Conservation (phyloP, 2,888 invertebrate species). For the Lasioglossum malachurum region DNA sequence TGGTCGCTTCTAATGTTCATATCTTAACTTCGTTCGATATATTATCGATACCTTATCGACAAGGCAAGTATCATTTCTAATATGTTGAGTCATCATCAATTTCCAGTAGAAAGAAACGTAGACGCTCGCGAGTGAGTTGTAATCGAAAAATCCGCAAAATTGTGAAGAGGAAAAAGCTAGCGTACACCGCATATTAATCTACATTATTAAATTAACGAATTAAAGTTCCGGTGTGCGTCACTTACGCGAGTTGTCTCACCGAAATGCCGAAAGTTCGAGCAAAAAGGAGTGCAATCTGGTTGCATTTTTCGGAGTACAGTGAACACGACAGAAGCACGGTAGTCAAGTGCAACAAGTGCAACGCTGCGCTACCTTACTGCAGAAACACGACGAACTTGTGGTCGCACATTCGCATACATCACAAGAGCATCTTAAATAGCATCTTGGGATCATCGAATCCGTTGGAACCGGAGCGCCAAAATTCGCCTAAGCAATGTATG, state of each 20-base stretch:
- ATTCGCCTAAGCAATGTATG: neutral
- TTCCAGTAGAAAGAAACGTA: neutral
- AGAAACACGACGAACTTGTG: constrained; percentile 26
- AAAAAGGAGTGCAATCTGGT: constrained; percentile 24
- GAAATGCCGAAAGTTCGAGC: constrained; percentile 18
- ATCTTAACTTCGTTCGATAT: constrained; percentile 19
- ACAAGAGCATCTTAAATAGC: neutral
- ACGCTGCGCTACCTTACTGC: neutral
- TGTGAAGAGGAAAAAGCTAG: neutral
- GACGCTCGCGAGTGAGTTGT: neutral
- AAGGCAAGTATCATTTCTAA: neutral
- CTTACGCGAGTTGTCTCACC: neutral
- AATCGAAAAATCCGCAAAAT: neutral
- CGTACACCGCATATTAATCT: no score
- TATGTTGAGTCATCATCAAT: neutral
- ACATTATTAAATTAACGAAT: no score
- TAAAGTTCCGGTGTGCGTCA: no score
- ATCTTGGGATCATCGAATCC: neutral
- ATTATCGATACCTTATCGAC: constrained; percentile 23
- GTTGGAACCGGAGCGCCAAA: neutral
- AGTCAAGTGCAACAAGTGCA: constrained; percentile 19
- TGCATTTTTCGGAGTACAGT: neutral
- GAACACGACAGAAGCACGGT: neutral
- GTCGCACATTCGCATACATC: constrained; percentile 12
- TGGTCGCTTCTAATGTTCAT: neutral